Percentiles rank a stretch among this genome's conserved stretches.
phyloP scores from a whole-genome alignment of 2,888 invertebrate genomes.

The Macropis europaea region DNA sequence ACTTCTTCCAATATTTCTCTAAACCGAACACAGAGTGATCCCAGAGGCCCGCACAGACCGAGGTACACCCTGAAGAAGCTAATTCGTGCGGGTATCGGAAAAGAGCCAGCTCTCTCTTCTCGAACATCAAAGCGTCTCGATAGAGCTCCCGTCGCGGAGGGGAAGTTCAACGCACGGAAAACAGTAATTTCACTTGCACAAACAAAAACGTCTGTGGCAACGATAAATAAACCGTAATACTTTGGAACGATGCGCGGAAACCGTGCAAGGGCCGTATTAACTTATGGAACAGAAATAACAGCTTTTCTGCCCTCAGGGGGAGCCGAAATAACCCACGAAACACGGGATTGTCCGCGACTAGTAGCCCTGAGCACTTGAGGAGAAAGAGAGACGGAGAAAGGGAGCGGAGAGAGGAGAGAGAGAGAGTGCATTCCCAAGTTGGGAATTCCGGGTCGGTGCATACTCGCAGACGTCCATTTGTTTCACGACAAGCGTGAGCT shows the following conservation, averaged over 20 bases:
- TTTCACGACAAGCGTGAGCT: conserved; percentile 23
- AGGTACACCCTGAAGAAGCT: too few relatives aligned
- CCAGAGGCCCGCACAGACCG: too few relatives aligned
- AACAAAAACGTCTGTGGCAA: conserved; percentile 13
- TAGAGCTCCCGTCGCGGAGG: neutral
- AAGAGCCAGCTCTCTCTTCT: neutral
- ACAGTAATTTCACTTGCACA: conserved; percentile 34
- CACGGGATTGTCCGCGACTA: conserved; percentile 57
- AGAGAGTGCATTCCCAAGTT: conserved; percentile 31
- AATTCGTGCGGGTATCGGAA: neutral
- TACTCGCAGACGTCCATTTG: conserved; percentile 38
- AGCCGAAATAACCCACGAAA: conserved; percentile 69
- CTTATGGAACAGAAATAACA: conserved; percentile 73
- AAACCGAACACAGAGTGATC: too few relatives aligned
- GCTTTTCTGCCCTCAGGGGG: conserved; percentile 53
- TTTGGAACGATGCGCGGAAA: conserved; percentile 41
- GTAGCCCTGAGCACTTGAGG: too few relatives aligned
- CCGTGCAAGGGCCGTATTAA: conserved; percentile 60
- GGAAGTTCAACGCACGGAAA: conserved; percentile 13
- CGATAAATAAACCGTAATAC: conserved; percentile 57
- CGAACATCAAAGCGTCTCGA: conserved; percentile 1
- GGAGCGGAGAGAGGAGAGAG: too few relatives aligned
- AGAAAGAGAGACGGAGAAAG: too few relatives aligned
- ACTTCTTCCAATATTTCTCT: too few relatives aligned
- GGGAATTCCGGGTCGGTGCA: conserved; percentile 45